Base-by-base conservation (phyloP, 2,888 invertebrate genomes). In the Sicus ferrugineus region DNA sequence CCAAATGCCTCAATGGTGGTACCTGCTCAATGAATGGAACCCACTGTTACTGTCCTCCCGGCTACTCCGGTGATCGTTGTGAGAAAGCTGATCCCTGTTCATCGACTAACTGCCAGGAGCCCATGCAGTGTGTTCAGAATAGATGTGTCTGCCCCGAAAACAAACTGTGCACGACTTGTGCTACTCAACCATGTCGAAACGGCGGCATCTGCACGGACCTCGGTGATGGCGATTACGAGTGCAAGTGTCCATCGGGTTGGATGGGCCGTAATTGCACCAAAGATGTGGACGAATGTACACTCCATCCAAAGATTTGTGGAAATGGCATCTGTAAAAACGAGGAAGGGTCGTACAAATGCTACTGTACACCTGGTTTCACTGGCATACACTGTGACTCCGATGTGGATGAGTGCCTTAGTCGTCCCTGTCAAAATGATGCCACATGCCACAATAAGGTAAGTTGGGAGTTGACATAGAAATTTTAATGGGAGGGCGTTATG, bases 301-400 rank as follows among this genome's bases (percentile, higher is more conserved):
- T 83, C 3, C 80, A 83, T 38, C 87, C 87, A 58, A 88, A 89
- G 68, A 88, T 92, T 72, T 95, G 95, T 82, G 91, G 92, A 77
- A 87, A 93, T 78, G 95, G 95, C 28, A 92, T 95, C 70, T 96
- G 95, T 83, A 86, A 93, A 34, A 95, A 95, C 81, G 89, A 86
- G 11, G 86, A 88, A 21, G 94, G 94, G 58, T 90, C 91, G 71
- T 95, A 91, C 85, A 91, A 92, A 78, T 96, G 96, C 83, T 93
- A 91, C 79, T 96, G 96, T 83, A 89, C 89, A 64, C 93, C 94
- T n/a, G 96, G 96, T 2, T 95, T 90, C 83, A 93, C 95, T 16
- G 96, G 96, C 21, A 89, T 91, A 78, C 89, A 90, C 74, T 96
- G 96, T 83, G 92, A 94, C 79, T 89, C 92, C 68, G 93, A 96